These are phyloP conservation scores for Scolopax mira DNA, from an alignment of 2,113 vertebrate genomes.

Conservation along the genomic window DNA sequence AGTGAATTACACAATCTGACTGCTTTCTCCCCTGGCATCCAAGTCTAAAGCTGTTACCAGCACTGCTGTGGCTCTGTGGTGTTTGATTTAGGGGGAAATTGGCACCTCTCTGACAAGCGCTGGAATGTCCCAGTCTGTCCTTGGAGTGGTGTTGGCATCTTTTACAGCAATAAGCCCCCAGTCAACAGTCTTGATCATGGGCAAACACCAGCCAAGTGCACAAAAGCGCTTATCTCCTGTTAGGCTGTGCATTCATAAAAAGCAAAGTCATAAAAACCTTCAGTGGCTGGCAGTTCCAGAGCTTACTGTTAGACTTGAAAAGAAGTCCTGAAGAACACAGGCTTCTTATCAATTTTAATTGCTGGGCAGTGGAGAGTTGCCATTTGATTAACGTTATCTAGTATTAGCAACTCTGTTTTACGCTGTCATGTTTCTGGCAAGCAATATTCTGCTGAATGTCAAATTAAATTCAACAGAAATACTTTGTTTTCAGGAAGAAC, in stretches of 20 bases:
- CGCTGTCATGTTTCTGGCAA: neutral
- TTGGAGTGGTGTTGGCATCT: conserved; percentile 66
- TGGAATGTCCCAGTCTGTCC: conserved; percentile 73
- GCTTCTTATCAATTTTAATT: conserved; percentile 61
- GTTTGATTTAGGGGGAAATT: conserved; percentile 49
- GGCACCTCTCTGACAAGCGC: conserved; percentile 60
- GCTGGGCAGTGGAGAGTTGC: conserved; percentile 25
- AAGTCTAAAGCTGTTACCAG: neutral
- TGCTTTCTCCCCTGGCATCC: neutral
- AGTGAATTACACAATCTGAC: neutral
- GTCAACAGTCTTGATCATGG: conserved; percentile 25
- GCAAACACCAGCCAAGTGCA: conserved; percentile 65
- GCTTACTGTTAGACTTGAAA: conserved; percentile 46
- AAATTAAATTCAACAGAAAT: neutral
- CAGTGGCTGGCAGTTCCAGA: conserved; percentile 55
- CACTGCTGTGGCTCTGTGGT: neutral
- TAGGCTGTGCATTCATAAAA: conserved; percentile 33
- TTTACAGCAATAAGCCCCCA: conserved; percentile 45
- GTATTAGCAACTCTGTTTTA: neutral
- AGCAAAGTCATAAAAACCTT: conserved; percentile 71
- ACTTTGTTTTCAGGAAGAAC: neutral
- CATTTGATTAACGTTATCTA: conserved; percentile 8
- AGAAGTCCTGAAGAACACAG: conserved; percentile 46
- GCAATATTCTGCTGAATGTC: neutral
- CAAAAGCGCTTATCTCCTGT: conserved; percentile 60